Base-by-base conservation (phyloP, 2,797 vertebrate genomes). In the Triplophysa yarkandensis region DNA sequence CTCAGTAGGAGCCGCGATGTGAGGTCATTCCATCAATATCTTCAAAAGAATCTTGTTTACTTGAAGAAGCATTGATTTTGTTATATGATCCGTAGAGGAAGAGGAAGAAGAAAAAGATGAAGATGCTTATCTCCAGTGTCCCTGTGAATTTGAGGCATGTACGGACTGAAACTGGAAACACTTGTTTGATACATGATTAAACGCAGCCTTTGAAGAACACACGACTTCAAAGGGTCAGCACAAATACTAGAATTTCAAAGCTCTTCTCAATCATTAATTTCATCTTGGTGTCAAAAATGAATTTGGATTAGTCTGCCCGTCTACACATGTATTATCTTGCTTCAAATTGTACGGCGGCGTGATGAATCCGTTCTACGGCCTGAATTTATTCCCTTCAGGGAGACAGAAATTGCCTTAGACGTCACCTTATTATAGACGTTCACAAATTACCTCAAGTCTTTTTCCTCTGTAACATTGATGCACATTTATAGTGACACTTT, bases 401-500 rank as follows among this genome's bases (percentile, higher is more conserved):
- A 27, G 64, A 71, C 68, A 65, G 52, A 65, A 70, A 76, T 69
- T 48, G 72, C 46, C 17, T 64, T 48, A 73, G 77, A 58, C 54
- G 41, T 68, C 44, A 74, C 62, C 57, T 52, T 77, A 55, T 71
- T 77, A 66, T 70, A 74, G n/a, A 78, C 17, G 2, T 58, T 65
- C 55, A 70, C 41, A 70, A 78, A 82, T 80, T 28, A 75, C 68
- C 68, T 62, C 25, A 52, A 69, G 46, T 71, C 25, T 58, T 66
- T 70, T 58, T 74, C 34, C 25, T 23, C 28, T 13, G 6, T 62
- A 54, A 50, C 41, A 60, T 39, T 78, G 80, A 76, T 68, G 10
- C 27, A 41, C 64, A 81, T 77, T 80, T 65, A 74, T 74, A 70
- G 77, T 83, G 82, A 81, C 82, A 77, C 68, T 68, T 63, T 61